These are phyloP conservation scores for Clistopyga incitator DNA, from an alignment of 2,888 invertebrate genomes.

Conservation along the genomic window DNA sequence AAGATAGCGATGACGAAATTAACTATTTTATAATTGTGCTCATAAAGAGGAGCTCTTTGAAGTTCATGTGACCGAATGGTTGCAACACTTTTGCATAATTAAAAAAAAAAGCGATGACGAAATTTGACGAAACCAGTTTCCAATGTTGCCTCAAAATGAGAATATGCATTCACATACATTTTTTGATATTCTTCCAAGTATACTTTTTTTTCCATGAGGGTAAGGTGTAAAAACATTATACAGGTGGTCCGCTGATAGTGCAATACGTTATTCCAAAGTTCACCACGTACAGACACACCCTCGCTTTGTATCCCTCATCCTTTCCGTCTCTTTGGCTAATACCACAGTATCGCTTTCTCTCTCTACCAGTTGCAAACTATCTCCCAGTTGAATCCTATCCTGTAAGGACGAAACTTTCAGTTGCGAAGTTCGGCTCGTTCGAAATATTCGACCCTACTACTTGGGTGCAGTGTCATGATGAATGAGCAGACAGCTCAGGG, in stretches of 20 bases:
- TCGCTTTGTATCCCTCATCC: neutral
- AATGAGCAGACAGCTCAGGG: conserved; percentile 50
- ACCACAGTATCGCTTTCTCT: neutral
- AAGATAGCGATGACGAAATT: no score
- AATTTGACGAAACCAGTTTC: no score
- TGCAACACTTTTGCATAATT: no score
- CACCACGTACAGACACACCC: no score
- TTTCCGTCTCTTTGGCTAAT: neutral
- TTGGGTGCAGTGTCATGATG: conserved; percentile 53
- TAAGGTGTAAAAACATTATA: neutral
- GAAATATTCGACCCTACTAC: conserved; percentile 33
- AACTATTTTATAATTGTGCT: no score
- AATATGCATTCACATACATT: no score
- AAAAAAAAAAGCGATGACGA: no score
- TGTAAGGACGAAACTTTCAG: conserved; percentile 59
- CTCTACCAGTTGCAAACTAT: conserved; percentile 36
- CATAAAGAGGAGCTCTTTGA: no score
- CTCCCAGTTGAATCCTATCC: conserved; percentile 49
- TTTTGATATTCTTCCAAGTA: no score
- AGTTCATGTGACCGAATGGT: no score
- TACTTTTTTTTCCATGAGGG: no score
- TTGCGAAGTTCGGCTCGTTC: conserved; percentile 43
- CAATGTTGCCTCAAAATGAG: no score
- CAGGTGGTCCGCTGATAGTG: neutral
- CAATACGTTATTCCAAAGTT: conserved; percentile 20